Evolutionary conservation across 2,888 invertebrate genomes (phyloP).

Genomic region (Agrochola litura): DNA sequence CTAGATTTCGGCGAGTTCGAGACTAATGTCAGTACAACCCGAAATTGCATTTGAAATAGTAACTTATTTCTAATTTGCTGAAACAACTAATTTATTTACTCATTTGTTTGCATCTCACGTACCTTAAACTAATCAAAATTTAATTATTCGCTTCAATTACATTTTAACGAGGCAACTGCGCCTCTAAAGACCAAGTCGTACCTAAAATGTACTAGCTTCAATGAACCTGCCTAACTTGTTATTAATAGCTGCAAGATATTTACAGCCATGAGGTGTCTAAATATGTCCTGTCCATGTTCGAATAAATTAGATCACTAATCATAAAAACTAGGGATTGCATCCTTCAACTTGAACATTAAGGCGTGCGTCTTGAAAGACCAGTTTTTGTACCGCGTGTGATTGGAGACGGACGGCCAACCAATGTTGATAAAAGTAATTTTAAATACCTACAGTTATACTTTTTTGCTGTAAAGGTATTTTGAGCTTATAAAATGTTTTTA

Average conservation of each 20-base stretch:
- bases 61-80: background rate
- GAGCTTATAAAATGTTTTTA: constrained; percentile 37
- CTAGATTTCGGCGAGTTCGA: background rate
- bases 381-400: constrained; percentile 58
- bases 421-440: constrained; percentile 56
- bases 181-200: constrained; percentile 22
- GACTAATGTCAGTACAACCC: background rate
- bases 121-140: constrained; percentile 5
- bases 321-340: constrained; percentile 61
- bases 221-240: constrained; percentile 40
- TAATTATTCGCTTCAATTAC: constrained; percentile 18
- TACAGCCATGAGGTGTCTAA: constrained; percentile 47
- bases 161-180: constrained; percentile 36
- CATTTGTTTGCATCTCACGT: constrained; percentile 5
- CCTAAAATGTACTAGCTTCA: constrained; percentile 17
- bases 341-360: constrained; percentile 55
- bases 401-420: constrained; percentile 43
- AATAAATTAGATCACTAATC: constrained; percentile 60
- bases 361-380: constrained; percentile 26
- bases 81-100: constrained; percentile 12
- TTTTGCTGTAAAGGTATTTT: constrained; percentile 35
- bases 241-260: constrained; percentile 47
- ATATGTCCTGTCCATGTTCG: constrained; percentile 46
- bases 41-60: background rate
- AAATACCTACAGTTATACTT: constrained; percentile 41